phyloP scores from a whole-genome alignment of 2,888 invertebrate species.

The Pseudeuparius sepicola region DNA sequence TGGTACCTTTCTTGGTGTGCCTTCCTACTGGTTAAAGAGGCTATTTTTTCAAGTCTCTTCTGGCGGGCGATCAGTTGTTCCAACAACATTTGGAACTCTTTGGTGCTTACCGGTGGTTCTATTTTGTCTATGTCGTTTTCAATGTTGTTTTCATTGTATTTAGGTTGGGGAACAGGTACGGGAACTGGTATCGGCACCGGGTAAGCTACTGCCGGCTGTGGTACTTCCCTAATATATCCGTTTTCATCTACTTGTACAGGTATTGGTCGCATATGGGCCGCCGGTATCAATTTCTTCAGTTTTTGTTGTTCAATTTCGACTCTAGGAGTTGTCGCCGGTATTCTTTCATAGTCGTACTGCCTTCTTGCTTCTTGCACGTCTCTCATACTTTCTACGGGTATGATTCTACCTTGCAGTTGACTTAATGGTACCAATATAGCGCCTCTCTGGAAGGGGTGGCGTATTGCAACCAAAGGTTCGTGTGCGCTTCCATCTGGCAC shows the following conservation, averaged over 20 bases:
- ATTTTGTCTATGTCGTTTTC: slow-evolving; percentile 49
- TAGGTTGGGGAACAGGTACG: slow-evolving; percentile 20
- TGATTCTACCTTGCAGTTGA: slow-evolving; percentile 30
- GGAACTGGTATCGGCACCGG: slow-evolving; percentile 27
- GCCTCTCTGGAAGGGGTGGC: slow-evolving; percentile 36
- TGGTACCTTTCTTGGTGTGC: slow-evolving; percentile 13
- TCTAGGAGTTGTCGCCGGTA: slow-evolving; percentile 24
- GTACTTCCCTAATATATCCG: slow-evolving; percentile 34
- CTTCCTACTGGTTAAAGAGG: slow-evolving; percentile 34
- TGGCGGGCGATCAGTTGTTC: slow-evolving; percentile 57
- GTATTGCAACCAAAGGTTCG: slow-evolving; percentile 40
- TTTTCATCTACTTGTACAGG: slow-evolving; percentile 37
- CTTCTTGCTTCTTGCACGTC: slow-evolving; percentile 24
- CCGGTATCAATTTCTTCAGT: slow-evolving; percentile 25
- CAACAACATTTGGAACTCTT: slow-evolving; percentile 57
- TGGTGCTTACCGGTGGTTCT: slow-evolving; percentile 58
- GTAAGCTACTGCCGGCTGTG: slow-evolving; percentile 28
- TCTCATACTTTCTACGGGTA: slow-evolving; percentile 26
- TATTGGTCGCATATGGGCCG: slow-evolving; percentile 31
- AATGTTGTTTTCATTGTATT: slow-evolving; percentile 22
- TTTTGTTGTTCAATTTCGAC: slow-evolving; percentile 35
- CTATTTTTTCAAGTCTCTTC: slow-evolving; percentile 47
- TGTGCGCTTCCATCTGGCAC: too few relatives aligned
- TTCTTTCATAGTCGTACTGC: slow-evolving; percentile 19
- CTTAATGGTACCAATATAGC: slow-evolving; percentile 36